Base-by-base conservation (phyloP, 2,113 vertebrate species). In the Hydropotes inermis region DNA sequence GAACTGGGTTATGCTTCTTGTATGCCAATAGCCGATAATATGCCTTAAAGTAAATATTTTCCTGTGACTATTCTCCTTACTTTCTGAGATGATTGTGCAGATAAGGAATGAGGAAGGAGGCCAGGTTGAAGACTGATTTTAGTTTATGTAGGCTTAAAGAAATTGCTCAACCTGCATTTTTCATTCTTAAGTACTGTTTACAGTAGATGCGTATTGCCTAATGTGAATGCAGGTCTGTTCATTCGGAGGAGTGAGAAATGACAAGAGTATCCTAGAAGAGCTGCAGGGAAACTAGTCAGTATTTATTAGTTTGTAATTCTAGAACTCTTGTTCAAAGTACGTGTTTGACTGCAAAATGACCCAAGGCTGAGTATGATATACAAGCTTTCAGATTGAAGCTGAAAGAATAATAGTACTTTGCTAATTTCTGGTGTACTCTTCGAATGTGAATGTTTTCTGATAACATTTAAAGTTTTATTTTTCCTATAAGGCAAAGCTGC, bases 301-400 rank as follows among this genome's bases (percentile, higher is more conserved):
- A 50, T 87, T 96, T 78, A 61, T 85, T 82, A 92, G 61, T 61
- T 95, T 89, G n/a, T 91, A 93, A 88, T 89, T 85, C 74, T 67
- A 58, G 86, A 79, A 70, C 7, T 86, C 15, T 78, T 91, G 9
- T 61, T 76, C 70, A 89, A 89, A 61, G 64, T 54, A 91, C 45
- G 16, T 86, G 2, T 13, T 16, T n/a, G 14, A 87, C 10, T 76
- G 15, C 19, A 87, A 89, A 87, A 67, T 57, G 50, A 12, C 52
- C 50, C 21, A n/a, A 89, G 28, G 90, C 57, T 64, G 7, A 81
- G 39, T 60, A 82, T 25, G 27, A 58, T 15, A 10, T 64, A 14
- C n/a, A 36, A 55, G 10, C 27, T 87, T 94, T 96, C 50, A 93
- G 52, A 95, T 16, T 19, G 45, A 89, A 61, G 39, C 39, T 39